phyloP scores from a whole-genome alignment of 2,888 invertebrate species.

The Rambutsinella grinnellia region DNA sequence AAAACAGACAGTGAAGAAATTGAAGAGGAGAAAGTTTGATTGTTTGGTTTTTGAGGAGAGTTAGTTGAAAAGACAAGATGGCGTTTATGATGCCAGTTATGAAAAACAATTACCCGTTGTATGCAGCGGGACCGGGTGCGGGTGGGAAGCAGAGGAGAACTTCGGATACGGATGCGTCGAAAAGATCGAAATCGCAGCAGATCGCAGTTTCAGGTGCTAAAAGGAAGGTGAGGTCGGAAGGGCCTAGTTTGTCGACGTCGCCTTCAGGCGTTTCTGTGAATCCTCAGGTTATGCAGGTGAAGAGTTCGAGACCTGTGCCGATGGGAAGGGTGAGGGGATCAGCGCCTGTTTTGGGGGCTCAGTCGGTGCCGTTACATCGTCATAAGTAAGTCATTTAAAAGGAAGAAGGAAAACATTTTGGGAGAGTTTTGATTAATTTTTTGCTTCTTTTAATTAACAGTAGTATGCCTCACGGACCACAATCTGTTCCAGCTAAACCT shows the following conservation, averaged over 20 bases:
- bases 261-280: constrained; percentile 44
- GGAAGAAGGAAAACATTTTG: background rate
- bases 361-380: constrained; percentile 48
- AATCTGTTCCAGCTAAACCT: constrained; percentile 45
- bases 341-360: constrained; percentile 59
- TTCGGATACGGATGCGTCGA: constrained; percentile 44
- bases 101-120: constrained; percentile 62
- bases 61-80: constrained; percentile 50
- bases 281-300: constrained; percentile 22
- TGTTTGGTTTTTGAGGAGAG: no score
- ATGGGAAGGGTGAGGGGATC: constrained; percentile 62
- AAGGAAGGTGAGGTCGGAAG: constrained; percentile 59
- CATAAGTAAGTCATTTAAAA: constrained; percentile 41
- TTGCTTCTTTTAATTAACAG: constrained; percentile 37
- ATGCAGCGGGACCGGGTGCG: constrained; percentile 32
- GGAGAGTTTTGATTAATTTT: no score
- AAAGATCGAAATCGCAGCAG: constrained; percentile 31
- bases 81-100: constrained; percentile 65
- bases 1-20: background rate
- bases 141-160: constrained; percentile 49
- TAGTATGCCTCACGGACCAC: constrained; percentile 58
- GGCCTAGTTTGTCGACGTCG: constrained; percentile 62
- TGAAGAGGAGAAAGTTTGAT: constrained; percentile 24
- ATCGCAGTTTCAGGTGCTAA: constrained; percentile 11
- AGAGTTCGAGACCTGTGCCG: constrained; percentile 43